phyloP scores from a whole-genome alignment of 2,888 invertebrate genomes.

The Cotesia congregata region DNA sequence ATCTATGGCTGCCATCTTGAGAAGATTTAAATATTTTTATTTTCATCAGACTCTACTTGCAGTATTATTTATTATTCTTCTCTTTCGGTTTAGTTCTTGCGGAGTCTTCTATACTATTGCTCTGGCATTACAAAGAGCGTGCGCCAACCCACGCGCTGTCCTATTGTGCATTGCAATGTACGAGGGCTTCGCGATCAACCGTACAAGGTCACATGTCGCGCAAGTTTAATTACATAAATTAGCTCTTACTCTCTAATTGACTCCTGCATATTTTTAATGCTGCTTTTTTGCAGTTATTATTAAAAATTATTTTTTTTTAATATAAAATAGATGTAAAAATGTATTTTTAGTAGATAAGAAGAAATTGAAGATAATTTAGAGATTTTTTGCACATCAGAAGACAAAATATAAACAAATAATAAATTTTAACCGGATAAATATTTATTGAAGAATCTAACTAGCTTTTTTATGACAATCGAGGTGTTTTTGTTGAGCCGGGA shows the following conservation, averaged over 20 bases:
- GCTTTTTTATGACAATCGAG: neutral
- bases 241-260: constrained; percentile 49
- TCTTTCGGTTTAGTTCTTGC: too few species aligned
- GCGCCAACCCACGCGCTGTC: constrained; percentile 49
- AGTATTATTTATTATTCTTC: too few species aligned
- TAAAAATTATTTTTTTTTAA: too few species aligned
- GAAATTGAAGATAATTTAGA: neutral
- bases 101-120: too few species aligned
- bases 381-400: neutral
- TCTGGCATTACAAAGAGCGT: constrained; percentile 32
- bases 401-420: neutral
- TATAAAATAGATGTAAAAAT: neutral
- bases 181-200: constrained; percentile 53
- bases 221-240: constrained; percentile 68
- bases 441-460: neutral
- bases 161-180: constrained; percentile 33
- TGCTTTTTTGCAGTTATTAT: constrained; percentile 27
- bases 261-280: constrained; percentile 26
- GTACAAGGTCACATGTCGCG: constrained; percentile 64
- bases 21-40: too few species aligned
- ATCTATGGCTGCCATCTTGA: constrained; percentile 52
- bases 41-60: too few species aligned
- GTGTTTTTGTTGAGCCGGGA: neutral
- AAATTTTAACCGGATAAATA: too few species aligned
- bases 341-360: too few species aligned